These are phyloP conservation scores for Oscheius sp. DNA, from an alignment of 1,140 invertebrate genomes.

Conservation along the genomic window DNA sequence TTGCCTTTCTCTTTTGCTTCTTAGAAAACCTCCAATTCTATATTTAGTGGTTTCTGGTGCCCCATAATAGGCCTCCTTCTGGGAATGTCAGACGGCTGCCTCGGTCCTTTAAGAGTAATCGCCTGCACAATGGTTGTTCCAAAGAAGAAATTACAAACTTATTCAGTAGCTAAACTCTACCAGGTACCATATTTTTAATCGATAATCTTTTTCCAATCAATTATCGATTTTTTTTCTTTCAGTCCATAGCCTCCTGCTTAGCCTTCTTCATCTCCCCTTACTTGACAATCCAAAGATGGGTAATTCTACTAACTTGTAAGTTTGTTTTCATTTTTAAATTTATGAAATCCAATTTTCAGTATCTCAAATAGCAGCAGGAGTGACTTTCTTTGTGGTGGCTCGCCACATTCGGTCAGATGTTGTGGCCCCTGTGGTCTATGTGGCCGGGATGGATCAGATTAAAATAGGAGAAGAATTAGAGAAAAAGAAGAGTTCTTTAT, in stretches of 20 bases:
- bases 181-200: neutral
- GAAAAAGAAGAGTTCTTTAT: too few species aligned
- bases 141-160: constrained; percentile 16
- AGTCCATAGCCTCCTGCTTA: constrained; percentile 13
- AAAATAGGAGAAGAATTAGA: too few species aligned
- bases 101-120: constrained; percentile 8
- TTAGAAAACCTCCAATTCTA: too few species aligned
- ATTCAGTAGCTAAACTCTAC: constrained; percentile 12
- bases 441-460: too few species aligned
- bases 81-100: constrained; percentile 9
- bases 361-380: neutral
- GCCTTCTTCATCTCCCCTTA: constrained; percentile 18
- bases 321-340: neutral
- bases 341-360: neutral
- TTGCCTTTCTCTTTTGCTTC: too few species aligned
- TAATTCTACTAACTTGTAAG: constrained; percentile 3
- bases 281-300: constrained; percentile 2
- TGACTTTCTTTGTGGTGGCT: neutral
- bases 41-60: neutral
- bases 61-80: constrained; percentile 7
- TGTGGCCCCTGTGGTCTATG: too few species aligned
- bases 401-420: neutral
- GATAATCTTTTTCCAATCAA: neutral
- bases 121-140: constrained; percentile 4
- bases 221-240: neutral